These are phyloP conservation scores for Xestia c-nigrum DNA, from an alignment of 2,888 invertebrate species.

Conservation along the genomic window DNA sequence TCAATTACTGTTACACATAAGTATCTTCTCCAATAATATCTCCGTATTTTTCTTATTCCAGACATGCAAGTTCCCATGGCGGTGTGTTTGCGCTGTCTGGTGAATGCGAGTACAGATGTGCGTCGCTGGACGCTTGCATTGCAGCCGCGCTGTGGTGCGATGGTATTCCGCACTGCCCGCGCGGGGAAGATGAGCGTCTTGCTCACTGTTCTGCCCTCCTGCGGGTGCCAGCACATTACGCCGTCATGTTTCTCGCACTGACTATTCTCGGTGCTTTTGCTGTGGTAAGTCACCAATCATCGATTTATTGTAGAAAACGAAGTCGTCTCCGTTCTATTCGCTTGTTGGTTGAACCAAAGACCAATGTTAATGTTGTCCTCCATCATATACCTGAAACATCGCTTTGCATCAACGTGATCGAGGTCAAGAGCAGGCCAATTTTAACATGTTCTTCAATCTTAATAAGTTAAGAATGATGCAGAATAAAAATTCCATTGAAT, in stretches of 20 bases:
- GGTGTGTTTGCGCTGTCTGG: slow-evolving; percentile 91
- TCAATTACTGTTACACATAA: neutral
- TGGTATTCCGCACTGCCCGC: slow-evolving; percentile 94
- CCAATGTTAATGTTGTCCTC: too few relatives aligned
- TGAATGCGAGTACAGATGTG: slow-evolving; percentile 94
- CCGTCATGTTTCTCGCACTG: slow-evolving; percentile 90
- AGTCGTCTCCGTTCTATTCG: neutral
- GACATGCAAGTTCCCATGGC: slow-evolving; percentile 89
- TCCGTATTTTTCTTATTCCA: slow-evolving; percentile 64
- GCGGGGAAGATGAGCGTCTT: slow-evolving; percentile 95
- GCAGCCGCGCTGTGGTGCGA: slow-evolving; percentile 95
- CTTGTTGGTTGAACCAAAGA: neutral
- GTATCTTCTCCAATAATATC: neutral
- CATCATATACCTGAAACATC: too few relatives aligned
- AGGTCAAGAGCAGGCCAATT: too few relatives aligned
- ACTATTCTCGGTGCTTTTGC: slow-evolving; percentile 86
- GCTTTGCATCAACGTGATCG: too few relatives aligned
- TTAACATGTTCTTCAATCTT: too few relatives aligned
- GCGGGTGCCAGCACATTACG: slow-evolving; percentile 94
- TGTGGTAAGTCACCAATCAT: slow-evolving; percentile 83
- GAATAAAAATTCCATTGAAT: neutral
- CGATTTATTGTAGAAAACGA: neutral
- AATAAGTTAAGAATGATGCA: too few relatives aligned
- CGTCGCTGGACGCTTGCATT: slow-evolving; percentile 95
- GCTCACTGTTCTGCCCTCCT: slow-evolving; percentile 95